A percentile compares a stretch with the other conserved stretches of the same genome.
These are phyloP conservation scores for Lontra canadensis DNA, from an alignment of 2,113 vertebrate species.

Conservation along the genomic window DNA sequence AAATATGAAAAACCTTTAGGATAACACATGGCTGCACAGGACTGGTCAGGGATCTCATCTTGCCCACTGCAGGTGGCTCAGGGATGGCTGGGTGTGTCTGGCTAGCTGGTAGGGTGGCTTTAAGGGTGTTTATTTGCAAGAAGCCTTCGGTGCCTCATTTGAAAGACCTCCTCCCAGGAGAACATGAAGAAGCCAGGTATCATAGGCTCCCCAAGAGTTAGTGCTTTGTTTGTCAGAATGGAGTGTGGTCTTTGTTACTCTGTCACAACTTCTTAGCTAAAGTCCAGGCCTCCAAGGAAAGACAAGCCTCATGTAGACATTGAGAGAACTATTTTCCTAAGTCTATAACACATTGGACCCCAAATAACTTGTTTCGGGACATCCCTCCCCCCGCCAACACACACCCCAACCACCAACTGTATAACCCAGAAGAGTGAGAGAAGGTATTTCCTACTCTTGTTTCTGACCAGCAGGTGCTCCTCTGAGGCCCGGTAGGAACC, in stretches of 20 bases:
- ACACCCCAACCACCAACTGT: neutral
- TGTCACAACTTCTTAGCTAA: neutral
- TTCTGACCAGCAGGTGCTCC: neutral
- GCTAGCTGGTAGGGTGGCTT: neutral
- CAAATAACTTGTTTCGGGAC: neutral
- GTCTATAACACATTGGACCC: neutral
- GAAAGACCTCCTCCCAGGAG: neutral
- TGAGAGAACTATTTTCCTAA: neutral
- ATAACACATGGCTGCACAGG: neutral
- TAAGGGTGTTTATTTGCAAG: neutral
- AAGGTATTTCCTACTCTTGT: neutral
- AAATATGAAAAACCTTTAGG: neutral
- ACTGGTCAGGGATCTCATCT: neutral
- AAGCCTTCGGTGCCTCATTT: neutral
- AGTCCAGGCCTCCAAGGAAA: neutral
- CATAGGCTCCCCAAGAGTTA: neutral
- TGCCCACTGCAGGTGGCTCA: neutral
- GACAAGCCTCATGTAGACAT: neutral
- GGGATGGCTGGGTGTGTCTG: neutral
- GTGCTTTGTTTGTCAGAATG: neutral
- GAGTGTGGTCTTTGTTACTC: neutral
- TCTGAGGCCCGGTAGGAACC: neutral
- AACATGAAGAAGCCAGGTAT: neutral
- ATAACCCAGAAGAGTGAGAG: neutral
- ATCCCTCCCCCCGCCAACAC: no score